Base-by-base conservation (phyloP, 2,888 invertebrate genomes). In the Drosophila merina region DNA sequence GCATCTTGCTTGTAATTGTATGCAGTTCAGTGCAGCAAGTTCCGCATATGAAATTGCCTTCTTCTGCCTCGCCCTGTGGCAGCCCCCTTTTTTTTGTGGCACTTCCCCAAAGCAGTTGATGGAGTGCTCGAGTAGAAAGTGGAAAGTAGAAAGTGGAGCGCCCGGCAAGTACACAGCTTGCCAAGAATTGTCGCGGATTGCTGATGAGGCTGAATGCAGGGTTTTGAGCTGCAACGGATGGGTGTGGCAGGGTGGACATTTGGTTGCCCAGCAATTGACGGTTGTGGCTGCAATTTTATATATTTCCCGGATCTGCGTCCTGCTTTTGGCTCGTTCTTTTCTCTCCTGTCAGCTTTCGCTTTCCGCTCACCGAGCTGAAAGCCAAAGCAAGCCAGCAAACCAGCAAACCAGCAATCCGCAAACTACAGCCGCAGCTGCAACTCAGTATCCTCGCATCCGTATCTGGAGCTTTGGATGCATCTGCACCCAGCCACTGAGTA, bases 1-100 rank as follows among this genome's bases (percentile, higher is more conserved):
- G 88, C 88, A 86, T 77, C 73, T 88, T 66, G 63, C 67, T 72
- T 88, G 86, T 84, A 88, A 84, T 84, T 88, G 84, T 84, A 69
- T 66, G 82, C 88, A 87, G 85, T 83, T 87, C 72, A 70, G 52
- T 71, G 75, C 74, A 64, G 57, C 47, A 49, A 48, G 36, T 51
- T 50, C 14, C 70, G 69, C 69, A 70, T 70, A 47, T 70, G 69
- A 60, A 72, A 68, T 70, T 58, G 57, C 38, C 38, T 28, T 20
- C 42, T 28, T 20, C 20, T 20, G 20, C 20, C 20, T 20, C n/a
- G n/a, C n/a, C n/a, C n/a, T n/a, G n/a, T n/a, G n/a, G n/a, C n/a
- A n/a, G n/a, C n/a, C n/a, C 38, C 28, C 9, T 25, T 47, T 10
- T 47, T 26, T 14, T 38, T 12, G 20, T 20, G 20, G 45, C 38